Conservation (phyloP, 2,113 vertebrate genomes). For the Petrocephalus microphthalmus region DNA sequence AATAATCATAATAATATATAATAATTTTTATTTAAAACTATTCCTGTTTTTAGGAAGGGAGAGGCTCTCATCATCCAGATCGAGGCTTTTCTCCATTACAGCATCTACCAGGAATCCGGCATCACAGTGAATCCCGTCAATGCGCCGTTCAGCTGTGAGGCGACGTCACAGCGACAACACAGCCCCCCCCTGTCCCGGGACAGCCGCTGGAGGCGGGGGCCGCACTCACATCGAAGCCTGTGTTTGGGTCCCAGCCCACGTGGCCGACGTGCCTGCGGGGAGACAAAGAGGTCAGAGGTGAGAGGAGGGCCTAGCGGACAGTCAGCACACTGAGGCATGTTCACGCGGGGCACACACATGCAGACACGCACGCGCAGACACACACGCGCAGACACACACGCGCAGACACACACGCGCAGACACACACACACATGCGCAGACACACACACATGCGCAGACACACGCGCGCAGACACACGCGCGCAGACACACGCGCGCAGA, state of each 20-base stretch:
- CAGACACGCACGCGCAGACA: constrained; percentile 14
- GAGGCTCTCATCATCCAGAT: background rate
- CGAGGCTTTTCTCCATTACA: background rate
- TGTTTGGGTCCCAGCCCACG: constrained; percentile 98
- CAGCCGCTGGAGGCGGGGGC: constrained; percentile 16
- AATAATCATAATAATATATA: background rate
- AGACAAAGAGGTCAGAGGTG: constrained; percentile 30
- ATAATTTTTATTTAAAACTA: background rate
- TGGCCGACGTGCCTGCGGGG: constrained; percentile 89
- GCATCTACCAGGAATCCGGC: background rate
- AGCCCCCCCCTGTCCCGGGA: background rate
- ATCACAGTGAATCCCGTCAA: background rate
- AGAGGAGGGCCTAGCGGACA: constrained; percentile 23
- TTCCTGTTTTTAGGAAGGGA: background rate
- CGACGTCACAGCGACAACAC: background rate
- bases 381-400: background rate
- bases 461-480: too few species aligned
- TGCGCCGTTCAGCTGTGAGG: background rate
- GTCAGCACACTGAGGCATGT: too few species aligned
- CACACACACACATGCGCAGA: too few species aligned
- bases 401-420: too few species aligned
- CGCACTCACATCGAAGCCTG: constrained; percentile 97
- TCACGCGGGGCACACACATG: constrained; percentile 18
- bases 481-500: too few species aligned
- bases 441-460: too few species aligned